A percentile compares a stretch with the other conserved stretches of the same genome.
These are phyloP conservation scores for Scaptomyza reducta DNA, from an alignment of 2,888 invertebrate species.

Conservation along the genomic window DNA sequence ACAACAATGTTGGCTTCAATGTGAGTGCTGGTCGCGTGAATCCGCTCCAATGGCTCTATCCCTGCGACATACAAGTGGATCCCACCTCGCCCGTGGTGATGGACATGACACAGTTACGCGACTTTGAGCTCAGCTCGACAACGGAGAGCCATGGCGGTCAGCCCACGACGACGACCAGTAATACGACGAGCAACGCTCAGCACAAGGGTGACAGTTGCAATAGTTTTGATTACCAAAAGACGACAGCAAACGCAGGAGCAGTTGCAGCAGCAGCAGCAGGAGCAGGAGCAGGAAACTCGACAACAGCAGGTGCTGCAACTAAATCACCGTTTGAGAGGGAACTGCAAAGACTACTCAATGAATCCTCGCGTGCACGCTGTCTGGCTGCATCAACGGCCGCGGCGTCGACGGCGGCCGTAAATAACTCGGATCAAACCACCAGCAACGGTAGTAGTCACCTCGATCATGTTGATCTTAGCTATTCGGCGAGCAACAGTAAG, in stretches of 20 bases:
- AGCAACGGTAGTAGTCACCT: conserved; percentile 81
- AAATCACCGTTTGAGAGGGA: conserved; percentile 91
- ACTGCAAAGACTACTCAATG: conserved; percentile 91
- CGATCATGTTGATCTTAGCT: conserved; percentile 79
- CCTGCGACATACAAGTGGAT: conserved; percentile 87
- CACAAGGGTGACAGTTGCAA: conserved; percentile 87
- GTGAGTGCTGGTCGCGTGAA: conserved; percentile 73
- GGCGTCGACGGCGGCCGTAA: conserved; percentile 34
- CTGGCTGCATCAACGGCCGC: conserved; percentile 60
- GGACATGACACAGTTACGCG: conserved; percentile 83
- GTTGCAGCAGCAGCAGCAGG: conserved; percentile 1
- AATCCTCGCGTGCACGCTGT: conserved; percentile 84
- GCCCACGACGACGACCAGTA: conserved; percentile 83
- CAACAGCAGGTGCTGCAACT: conserved; percentile 77
- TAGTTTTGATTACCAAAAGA: conserved; percentile 86
- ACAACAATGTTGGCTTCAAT: conserved; percentile 24
- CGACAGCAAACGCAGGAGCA: conserved; percentile 29
- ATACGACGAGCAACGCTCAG: conserved; percentile 85
- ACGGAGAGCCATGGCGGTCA: conserved; percentile 85
- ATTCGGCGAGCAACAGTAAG: conserved; percentile 82
- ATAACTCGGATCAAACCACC: conserved; percentile 60
- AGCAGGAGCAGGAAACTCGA: background rate
- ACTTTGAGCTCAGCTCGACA: conserved; percentile 84
- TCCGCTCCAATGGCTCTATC: conserved; percentile 87
- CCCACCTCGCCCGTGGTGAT: conserved; percentile 82